Conservation (phyloP, 2,888 invertebrate species). For the Rhorus exstirpatorius region DNA sequence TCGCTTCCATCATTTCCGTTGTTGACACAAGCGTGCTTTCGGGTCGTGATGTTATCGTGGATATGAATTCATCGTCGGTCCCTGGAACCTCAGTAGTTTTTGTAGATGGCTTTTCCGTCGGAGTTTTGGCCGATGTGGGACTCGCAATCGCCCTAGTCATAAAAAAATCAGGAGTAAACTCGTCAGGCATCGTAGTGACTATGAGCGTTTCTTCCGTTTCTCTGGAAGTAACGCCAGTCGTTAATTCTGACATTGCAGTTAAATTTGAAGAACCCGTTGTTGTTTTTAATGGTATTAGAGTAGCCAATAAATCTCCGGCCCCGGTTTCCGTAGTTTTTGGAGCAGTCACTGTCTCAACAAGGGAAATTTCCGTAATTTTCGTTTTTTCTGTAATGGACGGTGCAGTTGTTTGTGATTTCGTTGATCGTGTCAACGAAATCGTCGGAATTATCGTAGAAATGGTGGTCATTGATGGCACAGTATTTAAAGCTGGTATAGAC, state of each 20-base stretch:
- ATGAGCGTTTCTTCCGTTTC: conserved; percentile 48
- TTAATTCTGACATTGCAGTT: neutral
- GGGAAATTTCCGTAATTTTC: neutral
- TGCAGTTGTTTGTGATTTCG: neutral
- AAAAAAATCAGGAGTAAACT: conserved; percentile 41
- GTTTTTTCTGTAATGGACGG: neutral
- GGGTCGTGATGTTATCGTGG: neutral
- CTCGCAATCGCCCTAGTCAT: conserved; percentile 25
- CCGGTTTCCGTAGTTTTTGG: conserved; percentile 42
- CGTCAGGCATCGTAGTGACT: conserved; percentile 39
- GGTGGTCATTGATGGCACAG: neutral
- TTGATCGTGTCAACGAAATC: neutral
- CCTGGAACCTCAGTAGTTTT: neutral
- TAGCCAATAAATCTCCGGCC: conserved; percentile 5
- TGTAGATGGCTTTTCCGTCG: neutral
- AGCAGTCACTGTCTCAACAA: conserved; percentile 38
- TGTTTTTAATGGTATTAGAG: neutral
- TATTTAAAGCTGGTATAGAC: neutral
- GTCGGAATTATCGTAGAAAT: neutral
- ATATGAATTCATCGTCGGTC: neutral
- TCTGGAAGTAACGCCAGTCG: neutral
- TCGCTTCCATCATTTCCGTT: neutral
- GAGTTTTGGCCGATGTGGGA: neutral
- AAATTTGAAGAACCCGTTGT: neutral
- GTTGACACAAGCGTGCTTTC: neutral